Conservation (phyloP, 2,113 vertebrate species). For the Sterrhoptilus dennistouni region DNA sequence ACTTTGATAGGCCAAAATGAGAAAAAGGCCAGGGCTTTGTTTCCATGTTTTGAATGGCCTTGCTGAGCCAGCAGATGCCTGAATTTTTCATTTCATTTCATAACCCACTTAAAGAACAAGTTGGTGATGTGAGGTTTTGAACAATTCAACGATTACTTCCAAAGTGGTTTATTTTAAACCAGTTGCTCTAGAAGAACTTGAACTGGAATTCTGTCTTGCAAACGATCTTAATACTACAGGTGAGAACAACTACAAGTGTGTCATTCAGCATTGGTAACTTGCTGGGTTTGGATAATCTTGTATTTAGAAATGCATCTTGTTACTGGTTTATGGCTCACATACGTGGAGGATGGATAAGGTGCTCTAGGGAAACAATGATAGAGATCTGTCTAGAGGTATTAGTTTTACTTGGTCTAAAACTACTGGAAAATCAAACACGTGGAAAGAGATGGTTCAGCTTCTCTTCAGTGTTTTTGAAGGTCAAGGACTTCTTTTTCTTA, state of each 20-base stretch:
- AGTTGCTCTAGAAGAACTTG: background rate
- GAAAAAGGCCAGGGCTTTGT: background rate
- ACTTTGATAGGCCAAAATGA: background rate
- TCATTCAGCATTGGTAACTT: background rate
- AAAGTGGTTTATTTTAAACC: background rate
- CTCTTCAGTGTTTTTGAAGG: background rate
- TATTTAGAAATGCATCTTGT: background rate
- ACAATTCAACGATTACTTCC: background rate
- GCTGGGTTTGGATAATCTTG: background rate
- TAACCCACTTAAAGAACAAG: background rate
- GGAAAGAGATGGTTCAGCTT: background rate
- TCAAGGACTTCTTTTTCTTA: background rate
- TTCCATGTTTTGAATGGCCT: background rate
- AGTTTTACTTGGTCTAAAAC: background rate
- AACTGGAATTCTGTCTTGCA: background rate
- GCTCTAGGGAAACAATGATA: background rate
- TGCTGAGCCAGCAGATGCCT: slow-evolving; percentile 8
- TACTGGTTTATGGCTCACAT: accelerated
- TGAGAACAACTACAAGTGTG: background rate
- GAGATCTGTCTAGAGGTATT: background rate
- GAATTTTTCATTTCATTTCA: background rate
- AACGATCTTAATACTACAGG: background rate
- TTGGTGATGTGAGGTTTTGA: background rate
- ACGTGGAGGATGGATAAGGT: background rate
- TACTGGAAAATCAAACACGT: background rate